A percentile compares a stretch with the other conserved stretches of the same genome.
phyloP scores from a whole-genome alignment of 2,888 invertebrate species.

The Holacanthella duospinosa region DNA sequence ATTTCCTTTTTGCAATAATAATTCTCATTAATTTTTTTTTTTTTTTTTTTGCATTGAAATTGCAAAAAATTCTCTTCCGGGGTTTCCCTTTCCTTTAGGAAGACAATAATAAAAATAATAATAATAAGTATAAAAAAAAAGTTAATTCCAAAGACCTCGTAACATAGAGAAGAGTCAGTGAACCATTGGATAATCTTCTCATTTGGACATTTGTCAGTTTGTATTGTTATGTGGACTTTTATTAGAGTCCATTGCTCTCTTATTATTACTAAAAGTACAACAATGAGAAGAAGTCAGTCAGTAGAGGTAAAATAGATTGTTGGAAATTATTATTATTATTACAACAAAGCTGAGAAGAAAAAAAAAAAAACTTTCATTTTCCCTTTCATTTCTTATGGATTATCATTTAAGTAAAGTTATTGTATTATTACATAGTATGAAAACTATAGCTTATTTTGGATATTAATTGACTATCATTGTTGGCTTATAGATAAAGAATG shows the following conservation, averaged over 20 bases:
- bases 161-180: conserved; percentile 4
- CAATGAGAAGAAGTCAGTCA: background rate
- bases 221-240: background rate
- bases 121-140: background rate
- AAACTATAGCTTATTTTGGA: background rate
- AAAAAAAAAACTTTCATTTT: background rate
- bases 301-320: no score
- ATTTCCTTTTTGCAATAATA: no score
- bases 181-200: conserved; percentile 1
- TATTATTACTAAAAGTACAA: background rate
- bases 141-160: conserved; percentile 4
- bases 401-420: background rate
- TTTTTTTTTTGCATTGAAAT: no score
- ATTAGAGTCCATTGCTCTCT: background rate
- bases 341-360: background rate
- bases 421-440: background rate
- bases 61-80: conserved; percentile 13
- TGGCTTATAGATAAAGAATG: no score
- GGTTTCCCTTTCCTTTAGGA: background rate
- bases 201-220: background rate
- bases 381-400: background rate
- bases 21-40: no score
- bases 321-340: no score
- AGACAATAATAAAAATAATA: background rate
- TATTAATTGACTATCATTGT: no score